Evolutionary conservation across 2,797 vertebrate species (phyloP), one percentile per base, ranked within the genome.

Genomic region (Telmatherina bonti): DNA sequence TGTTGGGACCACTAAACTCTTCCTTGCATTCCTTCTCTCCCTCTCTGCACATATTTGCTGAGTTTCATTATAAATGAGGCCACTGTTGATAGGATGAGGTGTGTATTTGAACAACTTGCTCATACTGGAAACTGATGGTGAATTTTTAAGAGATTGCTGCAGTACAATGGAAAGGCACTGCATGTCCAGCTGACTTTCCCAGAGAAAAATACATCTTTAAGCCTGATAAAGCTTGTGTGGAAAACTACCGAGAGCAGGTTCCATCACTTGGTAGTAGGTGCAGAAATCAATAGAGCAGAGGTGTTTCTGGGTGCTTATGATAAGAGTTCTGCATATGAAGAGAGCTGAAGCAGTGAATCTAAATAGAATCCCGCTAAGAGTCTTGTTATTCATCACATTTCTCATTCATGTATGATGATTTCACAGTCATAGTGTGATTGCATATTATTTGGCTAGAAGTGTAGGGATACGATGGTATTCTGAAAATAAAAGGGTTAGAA

Each of bases 1-100:
- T 67, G 55, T 53, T 70, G 82, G 66, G 69, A 80, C 67, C 71
- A 61, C 55, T 67, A 63, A 54, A 62, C 30, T 62, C 30, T 57
- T 27, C 31, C 11, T 30, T 24, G 38, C 35, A 10, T 55, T 38
- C 29, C 24, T 43, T 61, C 27, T 9, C 56, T 58, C 41, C 35
- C 43, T 60, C 30, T 72, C 27, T 54, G 20, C 60, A 31, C 61
- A 24, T 47, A n/a, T 30, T 33, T 13, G 11, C 64, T 67, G 70
- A 61, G 67, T 79, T 71, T 59, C 68, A 72, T 79, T 81, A 81
- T 76, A 75, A 85, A 87, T 74, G 70, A 84, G 77, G 72, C 74
- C 79, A 79, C n/a, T 24, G 54, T 68, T 72, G 72, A 41, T 65
- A 72, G 62, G 27, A 30, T 74, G 74, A 31, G 70, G 67, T 2